phyloP scores from a whole-genome alignment of 2,888 invertebrate species.

The Ichneumoninae sp. region DNA sequence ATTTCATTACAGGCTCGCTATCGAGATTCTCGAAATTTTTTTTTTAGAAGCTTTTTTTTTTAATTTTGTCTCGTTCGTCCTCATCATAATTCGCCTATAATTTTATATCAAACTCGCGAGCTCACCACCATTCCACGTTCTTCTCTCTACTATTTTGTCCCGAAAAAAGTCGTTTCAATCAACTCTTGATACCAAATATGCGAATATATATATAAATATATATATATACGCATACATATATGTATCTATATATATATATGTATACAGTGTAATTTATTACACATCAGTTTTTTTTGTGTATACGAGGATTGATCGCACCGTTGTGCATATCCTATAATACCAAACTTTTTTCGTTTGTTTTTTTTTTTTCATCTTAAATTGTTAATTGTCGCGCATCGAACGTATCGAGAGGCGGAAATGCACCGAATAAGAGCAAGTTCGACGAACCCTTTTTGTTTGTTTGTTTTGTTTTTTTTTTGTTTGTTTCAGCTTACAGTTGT shows the following conservation, averaged over 20 bases:
- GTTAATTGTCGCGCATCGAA: conserved; percentile 28
- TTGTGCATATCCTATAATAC: conserved; percentile 40
- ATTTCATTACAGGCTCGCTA: not conserved
- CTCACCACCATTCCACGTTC: conserved; percentile 58
- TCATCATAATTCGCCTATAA: conserved; percentile 7
- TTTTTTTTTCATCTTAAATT: conserved; percentile 9
- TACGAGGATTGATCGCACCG: conserved; percentile 37
- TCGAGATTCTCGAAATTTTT: not conserved
- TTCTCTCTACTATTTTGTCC: conserved; percentile 66
- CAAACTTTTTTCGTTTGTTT: conserved; percentile 52
- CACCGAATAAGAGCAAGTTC: conserved; percentile 40
- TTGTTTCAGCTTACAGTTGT: conserved; percentile 25
- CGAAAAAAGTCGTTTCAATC: conserved; percentile 62
- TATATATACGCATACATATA: not conserved
- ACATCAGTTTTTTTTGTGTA: conserved; percentile 5
- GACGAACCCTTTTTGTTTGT: conserved; percentile 34
- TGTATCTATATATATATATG: not conserved
- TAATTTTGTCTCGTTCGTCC: not conserved
- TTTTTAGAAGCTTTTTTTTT: not conserved
- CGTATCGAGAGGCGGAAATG: conserved; percentile 22
- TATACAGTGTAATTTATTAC: conserved; percentile 13
- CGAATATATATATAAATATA: conserved; percentile 24
- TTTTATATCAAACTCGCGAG: conserved; percentile 48
- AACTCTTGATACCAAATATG: conserved; percentile 56
- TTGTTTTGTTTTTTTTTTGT: conserved; percentile 7